phyloP scores from a whole-genome alignment of 2,888 invertebrate genomes.

The Tetropium fuscum region DNA sequence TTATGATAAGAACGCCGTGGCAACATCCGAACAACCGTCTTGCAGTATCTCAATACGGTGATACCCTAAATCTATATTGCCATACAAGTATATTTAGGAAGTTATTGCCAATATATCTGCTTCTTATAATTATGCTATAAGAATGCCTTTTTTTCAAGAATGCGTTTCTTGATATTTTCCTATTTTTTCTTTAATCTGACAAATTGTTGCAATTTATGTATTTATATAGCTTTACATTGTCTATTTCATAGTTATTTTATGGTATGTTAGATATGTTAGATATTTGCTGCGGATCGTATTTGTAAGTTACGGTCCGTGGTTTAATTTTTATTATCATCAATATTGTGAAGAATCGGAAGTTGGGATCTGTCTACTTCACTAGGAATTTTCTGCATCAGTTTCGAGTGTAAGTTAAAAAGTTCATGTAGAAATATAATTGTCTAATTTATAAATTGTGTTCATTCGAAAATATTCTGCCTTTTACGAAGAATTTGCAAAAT shows the following conservation, averaged over 20 bases:
- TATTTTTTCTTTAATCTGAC: not conserved
- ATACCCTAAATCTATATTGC: no score
- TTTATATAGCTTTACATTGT: conserved; percentile 25
- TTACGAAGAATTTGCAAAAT: conserved; percentile 29
- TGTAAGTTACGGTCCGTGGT: conserved; percentile 67
- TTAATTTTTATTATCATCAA: conserved; percentile 53
- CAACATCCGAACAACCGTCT: no score
- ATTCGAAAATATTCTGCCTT: conserved; percentile 41
- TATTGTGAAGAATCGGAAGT: conserved; percentile 54
- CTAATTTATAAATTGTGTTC: conserved; percentile 34
- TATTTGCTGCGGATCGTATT: conserved; percentile 63
- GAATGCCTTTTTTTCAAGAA: not conserved
- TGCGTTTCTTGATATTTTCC: not conserved
- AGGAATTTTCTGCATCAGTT: conserved; percentile 50
- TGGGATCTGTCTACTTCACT: conserved; percentile 53
- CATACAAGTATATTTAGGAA: no score
- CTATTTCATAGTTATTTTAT: conserved; percentile 44
- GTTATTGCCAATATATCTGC: no score
- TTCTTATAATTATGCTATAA: no score
- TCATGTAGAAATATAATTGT: conserved; percentile 51
- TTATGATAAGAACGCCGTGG: no score
- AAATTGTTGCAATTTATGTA: conserved; percentile 34
- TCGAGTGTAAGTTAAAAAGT: conserved; percentile 55
- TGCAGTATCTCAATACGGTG: no score
- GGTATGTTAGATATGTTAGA: conserved; percentile 46